Conservation (phyloP, 2,888 invertebrate species). For the Athalia circularis region DNA sequence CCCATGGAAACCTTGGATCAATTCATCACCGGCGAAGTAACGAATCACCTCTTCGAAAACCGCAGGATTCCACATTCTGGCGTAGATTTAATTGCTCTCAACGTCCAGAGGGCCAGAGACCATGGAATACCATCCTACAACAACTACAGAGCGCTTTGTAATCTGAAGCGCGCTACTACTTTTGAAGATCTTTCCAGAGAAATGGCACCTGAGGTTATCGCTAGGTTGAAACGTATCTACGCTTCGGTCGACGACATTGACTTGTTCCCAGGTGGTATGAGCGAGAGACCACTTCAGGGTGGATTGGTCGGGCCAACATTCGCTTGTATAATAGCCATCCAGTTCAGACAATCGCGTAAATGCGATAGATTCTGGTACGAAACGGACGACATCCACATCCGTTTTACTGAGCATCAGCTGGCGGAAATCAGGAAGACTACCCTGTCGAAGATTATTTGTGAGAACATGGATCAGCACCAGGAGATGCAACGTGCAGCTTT, state of each 20-base stretch:
- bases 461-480: slow-evolving; percentile 89
- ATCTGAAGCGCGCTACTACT: slow-evolving; percentile 87
- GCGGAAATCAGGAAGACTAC: slow-evolving; percentile 92
- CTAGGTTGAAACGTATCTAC: slow-evolving; percentile 86
- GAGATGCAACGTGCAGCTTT: slow-evolving; percentile 94
- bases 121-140: slow-evolving; percentile 94
- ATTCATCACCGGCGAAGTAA: slow-evolving; percentile 95
- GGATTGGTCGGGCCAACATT: slow-evolving; percentile 96
- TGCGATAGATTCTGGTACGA: slow-evolving; percentile 99
- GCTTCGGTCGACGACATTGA: slow-evolving; percentile 96
- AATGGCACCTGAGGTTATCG: slow-evolving; percentile 89
- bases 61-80: slow-evolving; percentile 93
- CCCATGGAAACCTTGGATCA: slow-evolving; percentile 96
- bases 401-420: slow-evolving; percentile 90
- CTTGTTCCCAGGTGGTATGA: slow-evolving; percentile 96
- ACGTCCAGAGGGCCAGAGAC: slow-evolving; percentile 91
- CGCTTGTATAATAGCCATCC: slow-evolving; percentile 95
- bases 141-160: slow-evolving; percentile 92
- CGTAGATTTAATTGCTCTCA: slow-evolving; percentile 92
- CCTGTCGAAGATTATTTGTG: slow-evolving; percentile 89
- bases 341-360: slow-evolving; percentile 91
- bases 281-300: slow-evolving; percentile 90
- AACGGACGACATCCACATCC: slow-evolving; percentile 85
- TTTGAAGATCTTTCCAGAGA: slow-evolving; percentile 93
- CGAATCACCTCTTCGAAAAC: slow-evolving; percentile 96